Conservation (phyloP, 37 sponge, comb jelly and placozoan genomes). For the Dysidea cf. avara region DNA sequence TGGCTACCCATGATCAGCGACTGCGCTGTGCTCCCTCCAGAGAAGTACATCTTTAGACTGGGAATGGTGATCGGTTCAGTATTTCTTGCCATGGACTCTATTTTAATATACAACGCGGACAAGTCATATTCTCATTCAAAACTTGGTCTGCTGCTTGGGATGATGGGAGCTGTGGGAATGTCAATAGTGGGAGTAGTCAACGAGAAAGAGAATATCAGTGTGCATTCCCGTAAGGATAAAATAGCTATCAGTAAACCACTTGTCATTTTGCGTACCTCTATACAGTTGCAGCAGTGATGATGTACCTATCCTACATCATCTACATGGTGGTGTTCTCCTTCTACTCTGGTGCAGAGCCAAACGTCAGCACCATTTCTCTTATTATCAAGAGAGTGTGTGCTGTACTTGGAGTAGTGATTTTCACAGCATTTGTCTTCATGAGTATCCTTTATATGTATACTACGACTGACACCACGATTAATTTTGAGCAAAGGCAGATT, state of each 20-base stretch:
- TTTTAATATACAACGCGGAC: slow-evolving; percentile 43
- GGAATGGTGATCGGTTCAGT: slow-evolving; percentile 62
- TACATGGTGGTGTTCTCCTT: slow-evolving; percentile 48
- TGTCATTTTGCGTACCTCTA: not conserved
- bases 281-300: slow-evolving; percentile 53
- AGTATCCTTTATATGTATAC: not conserved
- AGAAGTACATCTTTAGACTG: slow-evolving; percentile 68
- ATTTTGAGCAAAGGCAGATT: no score
- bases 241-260: no score
- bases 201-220: slow-evolving; percentile 44
- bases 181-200: slow-evolving; percentile 67
- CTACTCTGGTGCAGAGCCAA: not conserved
- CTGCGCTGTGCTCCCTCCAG: slow-evolving; percentile 77
- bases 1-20: slow-evolving; percentile 89
- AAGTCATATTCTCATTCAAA: slow-evolving; percentile 33
- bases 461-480: no score
- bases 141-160: slow-evolving; percentile 27
- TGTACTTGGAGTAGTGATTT: slow-evolving; percentile 18
- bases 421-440: not conserved
- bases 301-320: slow-evolving; percentile 23
- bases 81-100: slow-evolving; percentile 32
- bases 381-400: slow-evolving; percentile 23
- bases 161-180: slow-evolving; percentile 38
- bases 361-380: not conserved
- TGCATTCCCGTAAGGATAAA: slow-evolving; percentile 56